Evolutionary conservation across 2,113 vertebrate species (phyloP).

Genomic region (Ptyas mucosa): DNA sequence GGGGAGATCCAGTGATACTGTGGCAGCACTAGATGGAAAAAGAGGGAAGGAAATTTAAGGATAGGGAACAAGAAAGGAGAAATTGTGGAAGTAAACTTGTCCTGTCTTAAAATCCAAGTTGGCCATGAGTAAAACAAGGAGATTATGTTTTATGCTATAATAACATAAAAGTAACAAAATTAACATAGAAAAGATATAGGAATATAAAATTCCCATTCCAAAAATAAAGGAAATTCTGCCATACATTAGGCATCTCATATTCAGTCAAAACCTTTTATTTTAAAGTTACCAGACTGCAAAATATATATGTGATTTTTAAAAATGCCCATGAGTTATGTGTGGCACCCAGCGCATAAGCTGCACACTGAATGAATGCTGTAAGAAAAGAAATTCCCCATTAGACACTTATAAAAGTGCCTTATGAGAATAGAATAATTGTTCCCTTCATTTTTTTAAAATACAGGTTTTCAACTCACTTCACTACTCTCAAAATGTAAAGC

Average conservation of each 20-base stretch:
- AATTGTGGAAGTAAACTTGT: background rate
- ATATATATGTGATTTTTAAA: background rate
- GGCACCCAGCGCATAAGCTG: background rate
- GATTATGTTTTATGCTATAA: background rate
- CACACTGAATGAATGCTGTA: background rate
- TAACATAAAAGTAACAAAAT: background rate
- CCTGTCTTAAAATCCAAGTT: background rate
- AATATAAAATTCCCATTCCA: background rate
- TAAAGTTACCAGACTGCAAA: background rate
- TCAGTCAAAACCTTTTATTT: background rate
- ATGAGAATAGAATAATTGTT: background rate
- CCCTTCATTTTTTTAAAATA: background rate
- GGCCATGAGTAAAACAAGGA: background rate
- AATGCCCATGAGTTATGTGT: background rate
- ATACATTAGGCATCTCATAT: background rate
- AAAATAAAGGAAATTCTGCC: background rate
- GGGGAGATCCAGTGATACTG: background rate
- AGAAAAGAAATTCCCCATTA: background rate
- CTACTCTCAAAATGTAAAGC: background rate
- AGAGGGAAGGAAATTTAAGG: background rate
- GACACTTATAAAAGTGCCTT: background rate
- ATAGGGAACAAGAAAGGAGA: background rate
- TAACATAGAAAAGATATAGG: background rate
- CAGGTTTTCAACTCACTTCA: background rate
- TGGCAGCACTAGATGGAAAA: background rate